Evolutionary conservation across 2,113 vertebrate genomes (phyloP).

Genomic region (Nothobranchius furzeri): DNA sequence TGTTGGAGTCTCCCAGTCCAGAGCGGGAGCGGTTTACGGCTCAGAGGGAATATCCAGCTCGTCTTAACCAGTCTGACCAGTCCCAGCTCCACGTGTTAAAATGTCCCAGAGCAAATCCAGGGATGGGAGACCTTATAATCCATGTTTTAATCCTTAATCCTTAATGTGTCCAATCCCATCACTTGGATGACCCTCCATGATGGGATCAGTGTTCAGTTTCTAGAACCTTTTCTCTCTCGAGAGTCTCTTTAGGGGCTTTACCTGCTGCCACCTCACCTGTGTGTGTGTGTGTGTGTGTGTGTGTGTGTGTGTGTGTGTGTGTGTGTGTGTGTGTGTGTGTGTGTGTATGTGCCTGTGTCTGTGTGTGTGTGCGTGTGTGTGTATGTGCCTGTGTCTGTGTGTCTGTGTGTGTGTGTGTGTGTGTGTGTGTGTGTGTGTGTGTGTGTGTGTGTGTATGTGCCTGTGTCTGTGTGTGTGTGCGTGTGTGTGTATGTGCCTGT

Average conservation of each 20-base stretch:
- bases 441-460: too few relatives aligned
- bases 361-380: too few relatives aligned
- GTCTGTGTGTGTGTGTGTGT: too few relatives aligned
- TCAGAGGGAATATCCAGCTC: slow-evolving; percentile 44
- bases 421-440: too few relatives aligned
- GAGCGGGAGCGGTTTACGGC: slow-evolving; percentile 49
- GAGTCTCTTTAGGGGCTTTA: neutral
- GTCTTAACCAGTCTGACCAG: slow-evolving; percentile 62
- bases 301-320: too few relatives aligned
- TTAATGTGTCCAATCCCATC: slow-evolving; percentile 65
- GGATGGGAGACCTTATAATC: slow-evolving; percentile 54
- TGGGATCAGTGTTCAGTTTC: slow-evolving; percentile 55
- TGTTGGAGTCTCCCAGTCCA: slow-evolving; percentile 46
- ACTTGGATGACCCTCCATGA: slow-evolving; percentile 62
- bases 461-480: too few relatives aligned
- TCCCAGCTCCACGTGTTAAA: slow-evolving; percentile 56
- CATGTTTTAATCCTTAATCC: slow-evolving; percentile 68
- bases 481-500: too few relatives aligned
- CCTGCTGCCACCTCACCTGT: neutral
- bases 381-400: too few relatives aligned
- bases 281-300: too few relatives aligned
- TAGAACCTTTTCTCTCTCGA: slow-evolving; percentile 23
- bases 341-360: too few relatives aligned
- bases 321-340: too few relatives aligned
- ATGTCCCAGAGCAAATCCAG: slow-evolving; percentile 55